A percentile compares a stretch with the other conserved stretches of the same genome.
These are phyloP conservation scores for Noctua janthe DNA, from an alignment of 2,888 invertebrate species.

Conservation along the genomic window DNA sequence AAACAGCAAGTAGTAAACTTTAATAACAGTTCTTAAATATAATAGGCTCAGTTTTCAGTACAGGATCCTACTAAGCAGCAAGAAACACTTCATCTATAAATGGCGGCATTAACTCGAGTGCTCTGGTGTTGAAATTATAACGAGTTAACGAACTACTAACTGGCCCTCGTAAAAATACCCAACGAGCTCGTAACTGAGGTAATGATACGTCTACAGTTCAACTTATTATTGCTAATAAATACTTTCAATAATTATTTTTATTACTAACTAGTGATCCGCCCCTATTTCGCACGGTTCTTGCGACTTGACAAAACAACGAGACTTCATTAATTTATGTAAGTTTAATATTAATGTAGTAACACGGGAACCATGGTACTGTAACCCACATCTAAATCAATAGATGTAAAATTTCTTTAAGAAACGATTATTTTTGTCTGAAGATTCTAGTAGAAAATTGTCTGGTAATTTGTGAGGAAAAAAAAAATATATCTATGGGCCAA, in stretches of 20 bases:
- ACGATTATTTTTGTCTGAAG: no score
- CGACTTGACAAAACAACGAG: background rate
- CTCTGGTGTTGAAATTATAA: slow-evolving; percentile 54
- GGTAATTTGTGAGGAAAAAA: no score
- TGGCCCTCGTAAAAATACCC: slow-evolving; percentile 56
- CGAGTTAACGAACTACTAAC: slow-evolving; percentile 57
- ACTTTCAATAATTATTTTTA: slow-evolving; percentile 11
- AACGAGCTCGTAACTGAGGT: slow-evolving; percentile 55
- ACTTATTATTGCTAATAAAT: slow-evolving; percentile 32
- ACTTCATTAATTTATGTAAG: background rate
- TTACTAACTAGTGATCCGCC: background rate
- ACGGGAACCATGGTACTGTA: no score
- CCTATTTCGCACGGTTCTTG: no score
- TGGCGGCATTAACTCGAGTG: slow-evolving; percentile 45
- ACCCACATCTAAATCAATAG: no score
- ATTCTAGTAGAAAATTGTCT: no score
- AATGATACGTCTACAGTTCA: slow-evolving; percentile 47
- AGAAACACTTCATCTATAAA: slow-evolving; percentile 43
- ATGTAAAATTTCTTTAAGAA: no score
- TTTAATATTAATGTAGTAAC: background rate
- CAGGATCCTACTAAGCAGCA: slow-evolving; percentile 29
- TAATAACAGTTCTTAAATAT: slow-evolving; percentile 24
- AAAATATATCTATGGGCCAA: no score
- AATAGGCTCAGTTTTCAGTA: slow-evolving; percentile 23
- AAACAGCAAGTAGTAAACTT: background rate